A percentile compares a stretch with the other conserved stretches of the same genome.
Conservation (phyloP, 2,797 vertebrate genomes). For the Lerista edwardsae region DNA sequence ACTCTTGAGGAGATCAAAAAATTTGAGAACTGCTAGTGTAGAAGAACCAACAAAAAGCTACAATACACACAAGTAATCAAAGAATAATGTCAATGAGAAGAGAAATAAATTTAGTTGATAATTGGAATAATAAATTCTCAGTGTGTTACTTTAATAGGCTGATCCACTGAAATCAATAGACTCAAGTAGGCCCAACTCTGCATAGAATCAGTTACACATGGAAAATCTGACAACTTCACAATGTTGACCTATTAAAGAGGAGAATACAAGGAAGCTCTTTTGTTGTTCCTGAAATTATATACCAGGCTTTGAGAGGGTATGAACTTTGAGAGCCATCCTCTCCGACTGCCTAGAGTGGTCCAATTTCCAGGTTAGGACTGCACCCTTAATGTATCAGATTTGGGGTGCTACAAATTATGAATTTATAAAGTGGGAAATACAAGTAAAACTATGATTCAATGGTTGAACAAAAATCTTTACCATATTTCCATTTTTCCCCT, state of each 20-base stretch:
- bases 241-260: no score
- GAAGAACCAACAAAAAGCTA: neutral
- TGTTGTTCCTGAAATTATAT: neutral
- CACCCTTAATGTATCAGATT: no score
- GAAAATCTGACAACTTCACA: no score
- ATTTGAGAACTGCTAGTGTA: no score
- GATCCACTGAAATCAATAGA: neutral
- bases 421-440: neutral
- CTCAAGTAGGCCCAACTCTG: no score
- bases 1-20: no score
- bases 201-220: no score
- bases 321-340: no score
- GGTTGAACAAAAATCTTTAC: neutral
- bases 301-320: neutral
- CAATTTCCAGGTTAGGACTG: no score
- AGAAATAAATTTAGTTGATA: neutral
- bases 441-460: neutral
- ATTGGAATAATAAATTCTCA: neutral
- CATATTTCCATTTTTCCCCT: neutral
- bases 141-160: neutral
- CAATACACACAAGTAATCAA: neutral
- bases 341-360: no score
- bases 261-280: neutral
- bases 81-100: neutral
- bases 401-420: neutral